Conservation (phyloP, 2,797 vertebrate genomes). For the Bovichtus diacanthus region DNA sequence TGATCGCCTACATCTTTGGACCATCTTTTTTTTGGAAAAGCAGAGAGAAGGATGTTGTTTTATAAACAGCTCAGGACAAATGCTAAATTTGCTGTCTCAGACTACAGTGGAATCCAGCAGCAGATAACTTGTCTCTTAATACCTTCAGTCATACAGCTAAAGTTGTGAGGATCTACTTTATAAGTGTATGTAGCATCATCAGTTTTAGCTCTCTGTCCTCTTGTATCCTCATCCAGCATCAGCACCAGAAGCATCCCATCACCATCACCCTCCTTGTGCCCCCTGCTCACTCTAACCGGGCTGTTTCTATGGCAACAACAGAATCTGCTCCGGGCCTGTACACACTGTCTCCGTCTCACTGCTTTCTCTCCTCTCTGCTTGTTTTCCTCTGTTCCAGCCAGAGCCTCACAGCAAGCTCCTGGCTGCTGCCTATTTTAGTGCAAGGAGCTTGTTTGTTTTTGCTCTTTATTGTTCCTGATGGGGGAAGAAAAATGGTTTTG, state of each 20-base stretch:
- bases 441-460: conserved; percentile 54
- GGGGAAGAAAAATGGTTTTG: conserved; percentile 29
- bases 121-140: not conserved
- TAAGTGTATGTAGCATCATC: not conserved
- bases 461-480: conserved; percentile 37
- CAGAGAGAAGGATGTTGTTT: not conserved
- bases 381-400: conserved; percentile 58
- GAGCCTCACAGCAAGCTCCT: conserved; percentile 47
- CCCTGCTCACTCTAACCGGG: conserved; percentile 62
- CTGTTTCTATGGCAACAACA: conserved; percentile 84
- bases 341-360: conserved; percentile 44
- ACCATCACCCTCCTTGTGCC: conserved; percentile 58
- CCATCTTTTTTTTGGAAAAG: not conserved
- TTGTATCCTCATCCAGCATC: conserved; percentile 48
- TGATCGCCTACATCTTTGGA: not conserved
- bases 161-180: conserved; percentile 10
- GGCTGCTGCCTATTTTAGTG: conserved; percentile 54
- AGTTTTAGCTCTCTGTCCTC: conserved; percentile 7
- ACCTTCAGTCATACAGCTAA: not conserved
- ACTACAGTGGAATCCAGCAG: not conserved
- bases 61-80: not conserved
- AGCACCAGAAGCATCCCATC: conserved; percentile 62
- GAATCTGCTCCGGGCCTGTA: conserved; percentile 75
- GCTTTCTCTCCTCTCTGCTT: conserved; percentile 62
- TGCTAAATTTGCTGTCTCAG: not conserved